Conservation (phyloP, 2,113 vertebrate species). For the Porphyrio hochstetteri region DNA sequence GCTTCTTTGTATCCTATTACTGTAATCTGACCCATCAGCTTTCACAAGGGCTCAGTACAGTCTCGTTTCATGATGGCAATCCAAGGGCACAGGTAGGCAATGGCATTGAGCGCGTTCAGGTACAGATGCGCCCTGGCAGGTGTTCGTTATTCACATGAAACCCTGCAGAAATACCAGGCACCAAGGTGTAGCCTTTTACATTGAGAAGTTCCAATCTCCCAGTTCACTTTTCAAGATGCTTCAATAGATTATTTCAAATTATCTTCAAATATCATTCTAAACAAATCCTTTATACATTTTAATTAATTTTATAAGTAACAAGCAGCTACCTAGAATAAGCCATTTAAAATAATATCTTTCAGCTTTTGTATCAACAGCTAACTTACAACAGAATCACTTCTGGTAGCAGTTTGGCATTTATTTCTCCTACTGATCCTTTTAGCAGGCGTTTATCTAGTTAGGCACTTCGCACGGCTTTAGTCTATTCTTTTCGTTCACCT, state of each 20-base stretch:
- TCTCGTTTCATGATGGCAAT: not conserved
- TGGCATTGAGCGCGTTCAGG: not conserved
- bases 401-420: not conserved
- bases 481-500: not conserved
- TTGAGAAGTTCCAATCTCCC: not conserved
- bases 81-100: conserved; percentile 21
- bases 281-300: not conserved
- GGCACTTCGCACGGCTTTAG: not conserved
- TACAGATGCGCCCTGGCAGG: not conserved
- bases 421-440: not conserved
- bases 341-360: not conserved
- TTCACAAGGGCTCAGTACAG: not conserved
- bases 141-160: not conserved
- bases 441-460: not conserved
- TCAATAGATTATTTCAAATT: not conserved
- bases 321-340: not conserved
- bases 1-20: not conserved
- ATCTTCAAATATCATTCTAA: not conserved
- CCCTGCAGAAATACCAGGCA: not conserved
- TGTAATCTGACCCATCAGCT: not conserved
- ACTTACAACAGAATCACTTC: not conserved
- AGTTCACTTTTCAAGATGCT: not conserved
- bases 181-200: not conserved
- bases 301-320: not conserved
- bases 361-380: not conserved